Base-by-base conservation (phyloP, 2,797 vertebrate genomes). In the Steatocranus sp. region DNA sequence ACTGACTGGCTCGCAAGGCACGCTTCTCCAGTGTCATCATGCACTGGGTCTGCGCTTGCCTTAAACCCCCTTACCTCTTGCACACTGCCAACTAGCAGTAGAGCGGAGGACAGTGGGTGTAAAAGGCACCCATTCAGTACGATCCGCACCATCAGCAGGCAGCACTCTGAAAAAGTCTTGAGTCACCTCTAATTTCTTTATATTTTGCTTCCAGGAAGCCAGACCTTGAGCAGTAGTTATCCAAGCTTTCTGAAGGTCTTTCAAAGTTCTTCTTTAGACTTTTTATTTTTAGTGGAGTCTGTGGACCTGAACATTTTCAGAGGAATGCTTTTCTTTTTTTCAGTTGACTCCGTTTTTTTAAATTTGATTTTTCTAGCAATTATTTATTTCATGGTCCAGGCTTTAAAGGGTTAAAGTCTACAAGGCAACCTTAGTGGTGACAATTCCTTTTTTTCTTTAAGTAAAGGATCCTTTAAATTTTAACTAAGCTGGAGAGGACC, bases 261-360 rank as follows among this genome's bases (percentile, higher is more conserved):
- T 32, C 27, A 58, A 58, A 18, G 15, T 18, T 58, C 27, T 58
- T 34, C 27, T 58, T 34, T n/a, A 18, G 30, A 61, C 9, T 32
- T 58, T 32, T 58, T 11, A 18, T 58, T 32, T 58, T 58, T 58
- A 32, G 54, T 18, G 3, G 15, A 58, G 20, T 68, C 63, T 25
- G 38, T 68, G 63, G 38, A 68, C 63, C 38, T 43, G 63, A 68
- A 25, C 36, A 43, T 43, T 68, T 25, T 68, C 53, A 54, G 53
- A 27, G 7, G 25, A 27, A 54, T 5, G 8, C 8, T 54, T 54
- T 23, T 50, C 5, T n/a, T 48, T 18, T 46, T 48, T 48, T 48
- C 9, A 18, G 27, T 58, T 11, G 30, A 11, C 56, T n/a, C 17
- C 0, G 0, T 34, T 58, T 58, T 58, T 58, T 7, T 0, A 0